Conservation (phyloP, 2,888 invertebrate species). For the Phoenoteleia sp. region DNA sequence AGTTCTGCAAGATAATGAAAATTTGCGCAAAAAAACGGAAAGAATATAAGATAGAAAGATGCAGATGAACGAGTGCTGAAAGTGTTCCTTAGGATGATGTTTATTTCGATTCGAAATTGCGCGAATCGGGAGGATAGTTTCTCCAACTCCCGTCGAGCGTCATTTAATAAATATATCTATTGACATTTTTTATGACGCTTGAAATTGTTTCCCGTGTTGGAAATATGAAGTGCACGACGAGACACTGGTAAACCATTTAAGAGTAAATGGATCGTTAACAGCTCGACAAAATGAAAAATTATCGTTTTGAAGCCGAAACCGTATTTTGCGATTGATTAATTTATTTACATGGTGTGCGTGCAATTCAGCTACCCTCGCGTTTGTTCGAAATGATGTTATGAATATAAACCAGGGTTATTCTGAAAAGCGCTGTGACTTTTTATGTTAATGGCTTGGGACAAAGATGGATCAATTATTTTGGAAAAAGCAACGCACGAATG, state of each 20-base stretch:
- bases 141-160: too few relatives aligned
- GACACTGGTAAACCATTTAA: not conserved
- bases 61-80: not conserved
- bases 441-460: too few relatives aligned
- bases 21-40: conserved; percentile 30
- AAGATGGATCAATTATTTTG: too few relatives aligned
- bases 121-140: too few relatives aligned
- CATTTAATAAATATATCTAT: not conserved
- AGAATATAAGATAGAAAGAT: not conserved
- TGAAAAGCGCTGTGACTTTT: too few relatives aligned
- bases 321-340: not conserved
- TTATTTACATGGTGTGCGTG: not conserved
- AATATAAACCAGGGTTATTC: too few relatives aligned
- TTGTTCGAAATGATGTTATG: not conserved
- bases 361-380: not conserved
- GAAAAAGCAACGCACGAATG: too few relatives aligned
- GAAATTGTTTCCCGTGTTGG: not conserved
- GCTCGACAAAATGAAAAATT: conserved; percentile 3
- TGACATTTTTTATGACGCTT: not conserved
- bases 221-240: not conserved
- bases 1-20: conserved; percentile 47
- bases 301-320: not conserved
- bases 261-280: conserved; percentile 6
- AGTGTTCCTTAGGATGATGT: conserved; percentile 1
- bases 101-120: not conserved